Evolutionary conservation across 2,797 vertebrate species (phyloP), one percentile per base, ranked within the genome.

Genomic region (Chloroceryle inda): DNA sequence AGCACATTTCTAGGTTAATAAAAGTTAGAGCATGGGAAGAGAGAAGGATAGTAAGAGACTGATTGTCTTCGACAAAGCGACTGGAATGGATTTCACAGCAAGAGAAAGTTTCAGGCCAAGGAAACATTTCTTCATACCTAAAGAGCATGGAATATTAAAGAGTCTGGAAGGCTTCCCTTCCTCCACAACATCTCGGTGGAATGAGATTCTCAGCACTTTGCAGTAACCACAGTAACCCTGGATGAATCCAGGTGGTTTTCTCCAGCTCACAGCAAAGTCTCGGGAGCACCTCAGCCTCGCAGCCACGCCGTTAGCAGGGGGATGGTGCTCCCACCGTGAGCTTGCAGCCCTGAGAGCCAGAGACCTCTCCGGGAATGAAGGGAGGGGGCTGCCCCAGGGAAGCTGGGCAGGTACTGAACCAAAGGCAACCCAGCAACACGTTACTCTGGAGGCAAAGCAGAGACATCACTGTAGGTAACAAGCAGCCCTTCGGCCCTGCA

Each of bases 61-160:
- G 58, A 73, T 68, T 79, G 68, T 68, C 87, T 87, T 58, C 38
- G 64, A 82, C 69, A 68, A 93, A 92, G 55, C 74, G 37, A 45
- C 29, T 64, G 64, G 40, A 86, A 92, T 80, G 58, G 69, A 83
- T 93, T 96, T 88, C 79, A 92, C 86, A 96, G 92, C 64, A 93
- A 63, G 38, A 81, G 45, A 88, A 31, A 7, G 4, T 56, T 91
- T 83, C 45, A 83, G 75, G 52, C 63, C 81, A 93, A 91, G 92
- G 87, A 96, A 96, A 82, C 71, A 89, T 44, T 91, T 85, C 85
- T 83, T 81, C 64, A 58, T 74, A 88, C 78, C 47, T 78, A 50
- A 94, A 88, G n/a, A 89, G 76, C 47, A 74, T 42, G 37, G 76
- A 95, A 92, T 74, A 94, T 77, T 92, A 76, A 69, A 79, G 72